Percentiles rank a stretch among this genome's conserved stretches.
Evolutionary conservation across 1,140 invertebrate species (phyloP).

Genomic region (Caerostris darwini): DNA sequence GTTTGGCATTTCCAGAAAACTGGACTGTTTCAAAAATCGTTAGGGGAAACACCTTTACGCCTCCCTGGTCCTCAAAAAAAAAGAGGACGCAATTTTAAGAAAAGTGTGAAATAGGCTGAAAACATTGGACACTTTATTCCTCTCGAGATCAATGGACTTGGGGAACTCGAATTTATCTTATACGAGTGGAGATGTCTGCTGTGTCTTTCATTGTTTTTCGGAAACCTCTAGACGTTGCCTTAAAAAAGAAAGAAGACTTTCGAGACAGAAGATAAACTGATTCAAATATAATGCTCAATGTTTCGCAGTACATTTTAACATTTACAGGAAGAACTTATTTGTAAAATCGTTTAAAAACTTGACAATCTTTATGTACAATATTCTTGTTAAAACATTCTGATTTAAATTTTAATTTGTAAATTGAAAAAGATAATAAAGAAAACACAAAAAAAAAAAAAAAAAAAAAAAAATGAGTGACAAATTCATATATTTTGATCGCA

Average conservation of each 20-base stretch:
- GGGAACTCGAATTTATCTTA: not conserved
- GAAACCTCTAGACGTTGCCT: not conserved
- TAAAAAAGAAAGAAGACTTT: not conserved
- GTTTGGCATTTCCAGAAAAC: not conserved
- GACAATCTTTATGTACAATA: too few relatives aligned
- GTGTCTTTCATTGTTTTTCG: not conserved
- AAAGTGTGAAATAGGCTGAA: not conserved
- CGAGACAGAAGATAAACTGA: not conserved
- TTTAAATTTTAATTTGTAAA: too few relatives aligned
- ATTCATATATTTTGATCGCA: too few relatives aligned
- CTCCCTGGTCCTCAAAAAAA: not conserved
- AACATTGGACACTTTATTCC: not conserved
- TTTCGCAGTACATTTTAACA: too few relatives aligned
- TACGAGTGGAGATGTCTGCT: not conserved
- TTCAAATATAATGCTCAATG: too few relatives aligned
- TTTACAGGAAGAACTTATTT: too few relatives aligned
- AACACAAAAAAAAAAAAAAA: too few relatives aligned
- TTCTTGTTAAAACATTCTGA: too few relatives aligned
- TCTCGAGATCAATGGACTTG: not conserved
- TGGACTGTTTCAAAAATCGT: not conserved
- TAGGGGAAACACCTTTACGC: not conserved
- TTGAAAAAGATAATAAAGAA: too few relatives aligned
- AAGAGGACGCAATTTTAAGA: conserved; percentile 8
- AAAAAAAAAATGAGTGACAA: too few relatives aligned
- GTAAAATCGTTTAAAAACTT: too few relatives aligned